Conservation (phyloP, 2,888 invertebrate species). For the Quadriops clusia region DNA sequence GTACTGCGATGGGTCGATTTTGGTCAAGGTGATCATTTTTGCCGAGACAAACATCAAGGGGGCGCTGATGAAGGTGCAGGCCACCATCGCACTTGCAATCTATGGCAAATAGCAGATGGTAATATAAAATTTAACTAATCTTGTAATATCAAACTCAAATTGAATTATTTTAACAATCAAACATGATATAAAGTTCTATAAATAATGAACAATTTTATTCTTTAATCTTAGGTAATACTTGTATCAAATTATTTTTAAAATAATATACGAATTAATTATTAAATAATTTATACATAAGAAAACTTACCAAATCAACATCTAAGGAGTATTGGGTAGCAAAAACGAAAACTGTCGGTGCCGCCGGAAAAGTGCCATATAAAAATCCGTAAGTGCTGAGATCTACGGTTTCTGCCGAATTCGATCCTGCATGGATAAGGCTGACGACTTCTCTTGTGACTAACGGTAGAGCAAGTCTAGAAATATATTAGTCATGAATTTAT, state of each 20-base stretch:
- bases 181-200: too few relatives aligned
- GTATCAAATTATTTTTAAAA: too few relatives aligned
- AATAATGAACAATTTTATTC: too few relatives aligned
- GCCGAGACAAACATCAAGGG: conserved; percentile 93
- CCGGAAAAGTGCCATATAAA: conserved; percentile 89
- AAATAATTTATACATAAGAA: too few relatives aligned
- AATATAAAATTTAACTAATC: too few relatives aligned
- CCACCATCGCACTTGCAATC: conserved; percentile 90
- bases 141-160: conserved; percentile 1
- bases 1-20: conserved; percentile 57
- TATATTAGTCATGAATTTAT: conserved; percentile 6
- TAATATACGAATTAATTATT: too few relatives aligned
- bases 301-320: conserved; percentile 73
- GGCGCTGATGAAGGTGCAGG: conserved; percentile 87
- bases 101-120: too few relatives aligned
- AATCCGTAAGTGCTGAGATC: conserved; percentile 88
- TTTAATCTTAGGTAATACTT: too few relatives aligned
- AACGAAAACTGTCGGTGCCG: conserved; percentile 92
- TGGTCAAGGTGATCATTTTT: conserved; percentile 75
- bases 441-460: conserved; percentile 78
- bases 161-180: too few relatives aligned
- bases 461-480: conserved; percentile 49
- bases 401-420: conserved; percentile 59
- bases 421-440: conserved; percentile 58
- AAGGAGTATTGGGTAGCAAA: conserved; percentile 80